phyloP scores from a whole-genome alignment of 23 tunicate species.

The Diplosoma virens region DNA sequence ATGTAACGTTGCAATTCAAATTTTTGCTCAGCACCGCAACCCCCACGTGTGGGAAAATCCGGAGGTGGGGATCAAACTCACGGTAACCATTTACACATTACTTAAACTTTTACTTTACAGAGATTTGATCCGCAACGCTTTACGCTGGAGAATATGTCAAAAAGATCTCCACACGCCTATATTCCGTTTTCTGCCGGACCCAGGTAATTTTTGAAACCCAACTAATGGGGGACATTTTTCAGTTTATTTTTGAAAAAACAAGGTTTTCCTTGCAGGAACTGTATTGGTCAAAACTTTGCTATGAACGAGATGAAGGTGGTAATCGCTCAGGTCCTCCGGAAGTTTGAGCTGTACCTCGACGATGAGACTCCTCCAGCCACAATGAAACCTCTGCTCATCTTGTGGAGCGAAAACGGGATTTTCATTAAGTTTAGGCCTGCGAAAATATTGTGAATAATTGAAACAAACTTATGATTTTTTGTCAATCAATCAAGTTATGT shows the following conservation, averaged over 20 bases:
- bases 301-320: slow-evolving; percentile 63
- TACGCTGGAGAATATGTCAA: slow-evolving; percentile 32
- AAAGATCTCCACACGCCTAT: slow-evolving; percentile 42
- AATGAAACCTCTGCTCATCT: slow-evolving; percentile 3
- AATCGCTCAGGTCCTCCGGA: slow-evolving; percentile 15
- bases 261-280: slow-evolving; percentile 52
- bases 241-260: no score
- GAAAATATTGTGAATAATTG: background rate
- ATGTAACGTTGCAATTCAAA: background rate
- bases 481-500: no score
- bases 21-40: slow-evolving; percentile 31
- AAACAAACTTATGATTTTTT: no score
- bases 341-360: slow-evolving; percentile 27
- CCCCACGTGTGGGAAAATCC: slow-evolving; percentile 53
- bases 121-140: slow-evolving; percentile 62
- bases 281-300: slow-evolving; percentile 73
- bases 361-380: slow-evolving; percentile 24
- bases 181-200: slow-evolving; percentile 61
- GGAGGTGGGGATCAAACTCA: no score
- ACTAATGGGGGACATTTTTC: no score
- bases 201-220: slow-evolving; percentile 22
- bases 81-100: background rate
- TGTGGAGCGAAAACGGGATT: slow-evolving; percentile 45
- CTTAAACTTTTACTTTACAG: background rate
- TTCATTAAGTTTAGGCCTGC: slow-evolving; percentile 9